Conservation (phyloP, 2,888 invertebrate species). For the Sycophila texana region DNA sequence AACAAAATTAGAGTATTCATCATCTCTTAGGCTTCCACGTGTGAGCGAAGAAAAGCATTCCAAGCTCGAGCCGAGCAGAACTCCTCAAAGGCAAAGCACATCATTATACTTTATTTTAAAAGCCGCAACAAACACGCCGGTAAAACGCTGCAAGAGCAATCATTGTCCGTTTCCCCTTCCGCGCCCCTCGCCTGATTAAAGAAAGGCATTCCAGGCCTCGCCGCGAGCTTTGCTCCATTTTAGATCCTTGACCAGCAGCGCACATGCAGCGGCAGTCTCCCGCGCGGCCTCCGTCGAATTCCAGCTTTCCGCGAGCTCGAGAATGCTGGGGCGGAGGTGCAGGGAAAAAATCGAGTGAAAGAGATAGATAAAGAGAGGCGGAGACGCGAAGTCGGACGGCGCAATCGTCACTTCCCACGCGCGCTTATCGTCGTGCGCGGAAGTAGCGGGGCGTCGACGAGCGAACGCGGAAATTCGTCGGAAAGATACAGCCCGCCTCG, state of each 20-base stretch:
- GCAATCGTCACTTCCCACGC: not conserved
- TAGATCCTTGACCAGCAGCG: too few relatives aligned
- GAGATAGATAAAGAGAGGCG: not conserved
- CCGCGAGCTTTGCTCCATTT: too few relatives aligned
- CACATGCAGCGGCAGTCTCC: not conserved
- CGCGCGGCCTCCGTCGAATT: not conserved
- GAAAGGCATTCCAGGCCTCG: too few relatives aligned
- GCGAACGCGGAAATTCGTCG: not conserved
- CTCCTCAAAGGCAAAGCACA: not conserved
- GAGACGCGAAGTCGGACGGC: not conserved
- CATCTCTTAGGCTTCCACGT: too few relatives aligned
- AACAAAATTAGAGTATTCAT: too few relatives aligned
- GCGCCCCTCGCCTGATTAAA: too few relatives aligned
- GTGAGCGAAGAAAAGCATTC: not conserved
- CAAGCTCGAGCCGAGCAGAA: not conserved
- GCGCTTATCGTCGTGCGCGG: not conserved
- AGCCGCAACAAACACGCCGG: not conserved
- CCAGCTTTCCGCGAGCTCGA: too few relatives aligned
- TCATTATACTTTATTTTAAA: constrained; percentile 23
- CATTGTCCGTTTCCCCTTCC: too few relatives aligned
- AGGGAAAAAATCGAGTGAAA: not conserved
- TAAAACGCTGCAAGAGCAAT: too few relatives aligned
- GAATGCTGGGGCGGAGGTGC: too few relatives aligned
- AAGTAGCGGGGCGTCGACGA: not conserved
- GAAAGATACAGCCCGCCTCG: not conserved